These are phyloP conservation scores for Rousettus leschenaultii DNA, from an alignment of 2,113 vertebrate genomes.

Conservation along the genomic window DNA sequence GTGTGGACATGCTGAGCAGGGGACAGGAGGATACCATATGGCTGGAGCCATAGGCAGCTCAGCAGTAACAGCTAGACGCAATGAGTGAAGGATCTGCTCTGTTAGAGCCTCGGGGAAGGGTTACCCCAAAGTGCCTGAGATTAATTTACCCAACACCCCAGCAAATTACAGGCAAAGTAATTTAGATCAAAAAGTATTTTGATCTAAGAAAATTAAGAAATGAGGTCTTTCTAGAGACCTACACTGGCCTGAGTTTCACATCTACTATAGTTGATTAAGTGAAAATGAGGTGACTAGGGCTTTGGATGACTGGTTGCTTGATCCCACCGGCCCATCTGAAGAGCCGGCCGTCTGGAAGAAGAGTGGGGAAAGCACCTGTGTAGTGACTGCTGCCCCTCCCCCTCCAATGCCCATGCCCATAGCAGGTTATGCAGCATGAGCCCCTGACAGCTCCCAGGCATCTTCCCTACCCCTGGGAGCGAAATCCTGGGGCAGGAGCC, in stretches of 20 bases:
- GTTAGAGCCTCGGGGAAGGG: background rate
- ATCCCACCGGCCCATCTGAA: background rate
- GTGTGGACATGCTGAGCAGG: background rate
- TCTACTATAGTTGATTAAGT: background rate
- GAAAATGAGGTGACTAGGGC: too few species aligned
- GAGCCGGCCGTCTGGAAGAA: background rate
- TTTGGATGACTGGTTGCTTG: background rate
- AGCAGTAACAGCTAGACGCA: background rate
- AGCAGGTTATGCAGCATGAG: background rate
- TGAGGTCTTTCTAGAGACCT: background rate
- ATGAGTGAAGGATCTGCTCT: background rate
- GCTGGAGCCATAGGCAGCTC: background rate
- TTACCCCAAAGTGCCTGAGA: background rate
- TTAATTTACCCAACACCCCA: background rate
- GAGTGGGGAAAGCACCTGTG: too few species aligned
- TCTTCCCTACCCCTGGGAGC: background rate
- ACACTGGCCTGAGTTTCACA: background rate
- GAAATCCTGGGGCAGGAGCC: background rate
- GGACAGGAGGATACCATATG: background rate
- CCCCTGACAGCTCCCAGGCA: background rate
- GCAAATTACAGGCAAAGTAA: background rate
- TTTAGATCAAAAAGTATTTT: background rate
- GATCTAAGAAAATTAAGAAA: background rate
- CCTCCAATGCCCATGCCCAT: background rate
- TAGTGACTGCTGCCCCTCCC: background rate